These are phyloP conservation scores for Spilogale gracilis DNA, from an alignment of 2,113 vertebrate genomes.

Conservation along the genomic window DNA sequence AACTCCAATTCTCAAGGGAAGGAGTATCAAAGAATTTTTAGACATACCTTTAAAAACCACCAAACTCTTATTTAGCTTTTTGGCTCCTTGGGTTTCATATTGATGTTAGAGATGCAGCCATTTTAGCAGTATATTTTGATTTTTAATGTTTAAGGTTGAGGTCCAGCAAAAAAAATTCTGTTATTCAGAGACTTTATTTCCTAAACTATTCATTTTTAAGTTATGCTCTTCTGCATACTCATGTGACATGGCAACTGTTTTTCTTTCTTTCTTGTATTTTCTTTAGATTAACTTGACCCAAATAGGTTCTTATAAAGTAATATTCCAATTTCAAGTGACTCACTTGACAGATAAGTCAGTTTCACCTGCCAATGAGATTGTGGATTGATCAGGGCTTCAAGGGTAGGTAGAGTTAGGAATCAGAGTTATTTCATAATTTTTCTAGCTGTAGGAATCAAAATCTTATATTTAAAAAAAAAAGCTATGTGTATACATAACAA, in stretches of 20 bases:
- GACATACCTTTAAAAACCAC: background rate
- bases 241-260: background rate
- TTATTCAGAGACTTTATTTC: background rate
- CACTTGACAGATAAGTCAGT: slow-evolving; percentile 23
- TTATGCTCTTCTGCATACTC: background rate
- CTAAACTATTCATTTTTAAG: background rate
- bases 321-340: slow-evolving; percentile 63
- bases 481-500: background rate
- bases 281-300: slow-evolving; percentile 52
- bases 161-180: background rate
- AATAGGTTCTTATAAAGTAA: slow-evolving; percentile 51
- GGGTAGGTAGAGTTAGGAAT: background rate
- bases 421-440: slow-evolving; percentile 36
- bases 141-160: slow-evolving; percentile 33
- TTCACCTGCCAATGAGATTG: slow-evolving; percentile 25
- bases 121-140: slow-evolving; percentile 56
- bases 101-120: background rate
- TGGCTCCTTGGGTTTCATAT: background rate
- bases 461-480: background rate
- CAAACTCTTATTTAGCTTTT: slow-evolving; percentile 24
- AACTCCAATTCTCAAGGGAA: background rate
- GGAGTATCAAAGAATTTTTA: background rate
- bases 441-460: slow-evolving; percentile 19
- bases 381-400: background rate
- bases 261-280: slow-evolving; percentile 58